Conservation (phyloP, 1,140 invertebrate genomes). For the Mycetomoellerius zeteki region DNA sequence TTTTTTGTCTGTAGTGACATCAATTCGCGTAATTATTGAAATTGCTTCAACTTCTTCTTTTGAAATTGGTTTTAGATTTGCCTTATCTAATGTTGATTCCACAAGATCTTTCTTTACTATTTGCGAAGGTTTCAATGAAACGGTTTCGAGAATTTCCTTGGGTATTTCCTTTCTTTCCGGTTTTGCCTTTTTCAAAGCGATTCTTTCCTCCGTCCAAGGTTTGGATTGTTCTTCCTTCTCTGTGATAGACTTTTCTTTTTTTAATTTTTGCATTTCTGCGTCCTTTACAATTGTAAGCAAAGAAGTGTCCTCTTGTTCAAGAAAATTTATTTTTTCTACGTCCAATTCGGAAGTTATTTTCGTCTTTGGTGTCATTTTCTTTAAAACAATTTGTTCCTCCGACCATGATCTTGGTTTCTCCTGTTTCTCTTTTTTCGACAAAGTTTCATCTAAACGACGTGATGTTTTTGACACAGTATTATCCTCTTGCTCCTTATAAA, state of each 20-base stretch:
- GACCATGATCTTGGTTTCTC: conserved; percentile 85
- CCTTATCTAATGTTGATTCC: conserved; percentile 78
- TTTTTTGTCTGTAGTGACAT: conserved; percentile 64
- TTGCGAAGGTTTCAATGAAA: conserved; percentile 80
- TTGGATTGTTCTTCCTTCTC: conserved; percentile 70
- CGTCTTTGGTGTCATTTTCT: conserved; percentile 79
- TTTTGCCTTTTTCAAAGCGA: conserved; percentile 81
- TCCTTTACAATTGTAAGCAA: conserved; percentile 54
- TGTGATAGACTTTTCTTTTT: conserved; percentile 27
- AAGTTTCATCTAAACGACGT: conserved; percentile 52
- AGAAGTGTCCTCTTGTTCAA: conserved; percentile 59
- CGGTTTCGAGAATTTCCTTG: conserved; percentile 76
- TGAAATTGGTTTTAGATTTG: conserved; percentile 70
- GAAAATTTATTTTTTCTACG: conserved; percentile 69
- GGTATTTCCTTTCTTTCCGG: conserved; percentile 72
- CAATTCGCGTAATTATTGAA: conserved; percentile 46
- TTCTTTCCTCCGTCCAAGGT: conserved; percentile 88
- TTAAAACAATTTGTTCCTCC: conserved; percentile 86
- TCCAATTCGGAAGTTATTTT: conserved; percentile 83
- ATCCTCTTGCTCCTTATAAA: conserved; percentile 76
- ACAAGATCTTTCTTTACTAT: conserved; percentile 75
- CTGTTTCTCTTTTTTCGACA: conserved; percentile 20
- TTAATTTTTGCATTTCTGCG: conserved; percentile 20
- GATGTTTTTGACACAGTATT: conserved; percentile 59
- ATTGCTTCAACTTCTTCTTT: conserved; percentile 50